phyloP scores from a whole-genome alignment of 2,888 invertebrate species.

The Caenorhabditis becei region DNA sequence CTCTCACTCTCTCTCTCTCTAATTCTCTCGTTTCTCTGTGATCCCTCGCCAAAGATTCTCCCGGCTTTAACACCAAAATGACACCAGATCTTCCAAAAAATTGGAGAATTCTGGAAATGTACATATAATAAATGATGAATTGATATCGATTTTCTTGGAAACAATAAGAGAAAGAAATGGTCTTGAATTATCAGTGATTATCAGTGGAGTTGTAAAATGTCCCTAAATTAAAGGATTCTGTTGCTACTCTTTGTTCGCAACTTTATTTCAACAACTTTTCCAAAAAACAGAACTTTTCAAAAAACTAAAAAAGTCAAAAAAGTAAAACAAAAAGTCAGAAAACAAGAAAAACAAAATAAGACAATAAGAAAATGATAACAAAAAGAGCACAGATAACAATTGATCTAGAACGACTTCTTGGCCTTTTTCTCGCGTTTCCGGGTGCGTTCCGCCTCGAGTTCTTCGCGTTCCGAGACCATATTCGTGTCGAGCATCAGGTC shows the following conservation, averaged over 20 bases:
- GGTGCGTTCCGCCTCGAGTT: conserved; percentile 21
- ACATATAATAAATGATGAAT: conserved; percentile 51
- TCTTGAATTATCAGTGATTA: conserved; percentile 49
- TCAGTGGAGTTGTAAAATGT: too few relatives aligned
- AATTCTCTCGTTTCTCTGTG: conserved; percentile 20
- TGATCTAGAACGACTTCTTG: conserved; percentile 8
- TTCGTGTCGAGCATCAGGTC: conserved; percentile 69
- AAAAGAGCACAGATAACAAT: conserved; percentile 20
- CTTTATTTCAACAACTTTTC: background rate
- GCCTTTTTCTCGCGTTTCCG: conserved; percentile 13
- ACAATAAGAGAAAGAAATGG: conserved; percentile 23
- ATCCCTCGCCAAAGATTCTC: conserved; percentile 36
- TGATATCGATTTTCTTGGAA: background rate
- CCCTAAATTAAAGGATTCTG: conserved; percentile 10
- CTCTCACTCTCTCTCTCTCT: conserved; percentile 9
- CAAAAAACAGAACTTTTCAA: too few relatives aligned
- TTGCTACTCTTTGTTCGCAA: background rate
- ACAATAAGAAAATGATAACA: conserved; percentile 16
- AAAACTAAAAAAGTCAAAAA: background rate
- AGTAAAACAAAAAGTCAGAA: background rate
- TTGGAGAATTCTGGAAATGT: conserved; percentile 17
- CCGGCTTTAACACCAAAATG: conserved; percentile 31
- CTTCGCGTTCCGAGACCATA: conserved; percentile 56
- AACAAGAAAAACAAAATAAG: conserved; percentile 12
- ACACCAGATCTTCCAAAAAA: conserved; percentile 9